A percentile compares a stretch with the other conserved stretches of the same genome.
phyloP scores from a whole-genome alignment of 2,113 vertebrate species.

The Ictalurus furcatus region DNA sequence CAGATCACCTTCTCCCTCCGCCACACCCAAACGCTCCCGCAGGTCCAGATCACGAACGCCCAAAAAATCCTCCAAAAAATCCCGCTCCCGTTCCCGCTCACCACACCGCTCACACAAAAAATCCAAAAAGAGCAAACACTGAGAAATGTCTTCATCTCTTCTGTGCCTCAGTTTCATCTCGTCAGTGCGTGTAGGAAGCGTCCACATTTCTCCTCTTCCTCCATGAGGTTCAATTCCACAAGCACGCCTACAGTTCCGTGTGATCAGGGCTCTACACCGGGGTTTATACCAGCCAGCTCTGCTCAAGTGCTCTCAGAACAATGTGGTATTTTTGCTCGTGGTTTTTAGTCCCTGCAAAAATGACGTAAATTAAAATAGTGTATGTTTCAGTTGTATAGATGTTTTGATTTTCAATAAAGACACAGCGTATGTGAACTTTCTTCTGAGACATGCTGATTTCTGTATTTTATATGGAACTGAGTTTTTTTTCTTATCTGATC shows the following conservation, averaged over 20 bases:
- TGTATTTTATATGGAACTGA: background rate
- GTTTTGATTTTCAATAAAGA: slow-evolving; percentile 59
- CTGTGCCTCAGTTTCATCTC: slow-evolving; percentile 39
- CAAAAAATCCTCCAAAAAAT: slow-evolving; percentile 97
- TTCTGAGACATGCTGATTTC: slow-evolving; percentile 1
- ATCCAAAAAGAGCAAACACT: slow-evolving; percentile 99
- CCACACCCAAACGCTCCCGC: slow-evolving; percentile 93
- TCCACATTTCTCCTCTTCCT: background rate
- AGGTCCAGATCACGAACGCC: slow-evolving; percentile 92
- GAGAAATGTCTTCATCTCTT: slow-evolving; percentile 66
- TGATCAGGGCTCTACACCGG: slow-evolving; percentile 17
- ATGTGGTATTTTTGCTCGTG: slow-evolving; percentile 40
- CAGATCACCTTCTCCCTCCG: slow-evolving; percentile 93
- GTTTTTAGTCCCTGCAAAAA: slow-evolving; percentile 55
- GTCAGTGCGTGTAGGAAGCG: slow-evolving; percentile 35
- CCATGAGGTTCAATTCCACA: slow-evolving; percentile 24
- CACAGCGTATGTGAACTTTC: slow-evolving; percentile 42
- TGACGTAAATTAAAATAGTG: slow-evolving; percentile 48
- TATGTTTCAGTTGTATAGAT: slow-evolving; percentile 56
- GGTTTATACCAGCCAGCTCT: slow-evolving; percentile 27
- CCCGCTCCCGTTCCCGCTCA: slow-evolving; percentile 93
- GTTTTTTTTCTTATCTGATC: background rate
- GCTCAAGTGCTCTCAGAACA: slow-evolving; percentile 32
- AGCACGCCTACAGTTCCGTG: slow-evolving; percentile 24
- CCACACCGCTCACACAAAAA: slow-evolving; percentile 99